Conservation (phyloP, 1,140 invertebrate species). For the Ostrea denselamellosa region DNA sequence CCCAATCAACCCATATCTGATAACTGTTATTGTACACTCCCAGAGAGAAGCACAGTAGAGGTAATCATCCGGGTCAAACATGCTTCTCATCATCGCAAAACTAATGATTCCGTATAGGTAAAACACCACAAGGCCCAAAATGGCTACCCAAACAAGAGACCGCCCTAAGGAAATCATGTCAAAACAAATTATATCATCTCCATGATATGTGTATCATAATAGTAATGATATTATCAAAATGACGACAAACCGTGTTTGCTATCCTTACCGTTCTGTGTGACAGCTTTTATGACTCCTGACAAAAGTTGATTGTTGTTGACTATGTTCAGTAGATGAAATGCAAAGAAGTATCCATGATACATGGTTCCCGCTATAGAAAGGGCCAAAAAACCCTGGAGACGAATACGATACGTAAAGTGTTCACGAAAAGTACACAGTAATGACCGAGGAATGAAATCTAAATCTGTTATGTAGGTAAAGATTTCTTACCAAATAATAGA, state of each 20-base stretch:
- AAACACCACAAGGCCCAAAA: slow-evolving; percentile 77
- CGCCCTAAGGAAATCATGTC: slow-evolving; percentile 67
- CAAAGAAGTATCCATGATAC: slow-evolving; percentile 77
- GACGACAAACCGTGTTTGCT: too few species aligned
- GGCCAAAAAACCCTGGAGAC: slow-evolving; percentile 73
- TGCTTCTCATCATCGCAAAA: slow-evolving; percentile 77
- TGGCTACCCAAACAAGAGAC: slow-evolving; percentile 77
- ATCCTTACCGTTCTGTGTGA: slow-evolving; percentile 77
- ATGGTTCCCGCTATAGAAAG: slow-evolving; percentile 75
- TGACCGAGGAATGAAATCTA: not conserved
- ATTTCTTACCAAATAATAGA: slow-evolving; percentile 74
- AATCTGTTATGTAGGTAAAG: not conserved
- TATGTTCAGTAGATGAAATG: slow-evolving; percentile 79
- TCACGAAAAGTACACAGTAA: not conserved
- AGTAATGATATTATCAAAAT: too few species aligned
- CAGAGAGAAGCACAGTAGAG: slow-evolving; percentile 77
- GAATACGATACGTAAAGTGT: not conserved
- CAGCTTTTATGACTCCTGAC: slow-evolving; percentile 77
- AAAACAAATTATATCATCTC: not conserved
- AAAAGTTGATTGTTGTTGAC: slow-evolving; percentile 79
- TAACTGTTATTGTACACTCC: slow-evolving; percentile 78
- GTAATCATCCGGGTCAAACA: slow-evolving; percentile 74
- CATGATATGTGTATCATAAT: too few species aligned
- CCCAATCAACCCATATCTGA: slow-evolving; percentile 78
- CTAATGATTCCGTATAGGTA: slow-evolving; percentile 78